Base-by-base conservation (phyloP, 2,113 vertebrate species). In the Eubucco bourcierii region DNA sequence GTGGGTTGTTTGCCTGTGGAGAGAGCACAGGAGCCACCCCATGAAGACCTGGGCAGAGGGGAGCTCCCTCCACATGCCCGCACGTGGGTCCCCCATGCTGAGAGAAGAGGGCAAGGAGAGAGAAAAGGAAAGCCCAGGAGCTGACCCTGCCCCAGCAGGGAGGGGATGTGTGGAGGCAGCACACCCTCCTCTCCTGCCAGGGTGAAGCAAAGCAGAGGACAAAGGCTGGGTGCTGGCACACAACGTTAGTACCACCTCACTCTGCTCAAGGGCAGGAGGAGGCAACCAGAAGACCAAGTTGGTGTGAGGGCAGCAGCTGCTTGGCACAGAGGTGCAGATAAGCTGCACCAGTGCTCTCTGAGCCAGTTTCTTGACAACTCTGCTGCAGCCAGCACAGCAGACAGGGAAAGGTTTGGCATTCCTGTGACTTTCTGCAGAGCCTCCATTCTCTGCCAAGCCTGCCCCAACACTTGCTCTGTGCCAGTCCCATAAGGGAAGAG, bases 291-390 rank as follows among this genome's bases (percentile, higher is more conserved):
- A 15, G 52, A 33, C 31, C 37, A 23, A 23, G 44, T 11, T 6
- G 68, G 52, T 5, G 50, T 21, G 7, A 29, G 23, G 47, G 19
- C 53, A 15, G 27, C 29, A 20, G 74, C 46, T 2, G 2, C 41
- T 63, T 2, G 2, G 47, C 50, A 24, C 25, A 5, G 59, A 18
- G 0, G 2, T 24, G 55, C 39, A 9, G n/a, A 23, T 0, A 4
- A 47, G 60, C 53, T 1, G 1, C 47, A 18, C 0, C 12, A 17
- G 33, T 10, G 44, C 74, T 70, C 77, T n/a, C 79, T 50, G 61
- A 15, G 37, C 63, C 6, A 16, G 11, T 5, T 37, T 8, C 58
- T 53, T 52, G 0, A 0, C 25, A 79, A 34, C 28, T 52, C 73
- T n/a, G 56, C 60, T 71, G 74, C 58, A 80, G 87, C 65, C 91